Evolutionary conservation across 2,113 vertebrate genomes (phyloP).

Genomic region (Varanus salvator): DNA sequence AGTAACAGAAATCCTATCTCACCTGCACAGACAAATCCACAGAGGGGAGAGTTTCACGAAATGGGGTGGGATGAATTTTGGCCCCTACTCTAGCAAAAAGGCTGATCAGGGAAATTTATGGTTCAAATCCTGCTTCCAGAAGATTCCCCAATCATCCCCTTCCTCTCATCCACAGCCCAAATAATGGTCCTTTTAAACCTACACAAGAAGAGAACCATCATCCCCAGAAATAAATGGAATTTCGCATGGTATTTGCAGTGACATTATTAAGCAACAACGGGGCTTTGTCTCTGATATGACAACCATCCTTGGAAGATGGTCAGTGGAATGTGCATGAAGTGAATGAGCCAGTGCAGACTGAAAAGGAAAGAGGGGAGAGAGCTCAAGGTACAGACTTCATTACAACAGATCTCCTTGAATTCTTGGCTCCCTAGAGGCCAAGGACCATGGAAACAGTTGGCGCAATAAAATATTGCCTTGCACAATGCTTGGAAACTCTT

Average conservation of each 20-base stretch:
- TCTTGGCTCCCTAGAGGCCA: background rate
- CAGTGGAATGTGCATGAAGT: background rate
- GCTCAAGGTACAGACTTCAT: background rate
- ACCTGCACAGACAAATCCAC: too few species aligned
- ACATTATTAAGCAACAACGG: background rate
- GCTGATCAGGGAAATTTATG: background rate
- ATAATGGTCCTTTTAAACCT: background rate
- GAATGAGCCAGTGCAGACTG: background rate
- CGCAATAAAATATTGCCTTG: background rate
- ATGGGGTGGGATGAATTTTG: too few species aligned
- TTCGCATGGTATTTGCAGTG: background rate
- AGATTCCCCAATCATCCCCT: background rate
- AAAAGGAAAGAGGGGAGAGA: background rate
- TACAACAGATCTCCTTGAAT: background rate
- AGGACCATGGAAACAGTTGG: background rate
- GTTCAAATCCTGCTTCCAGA: background rate
- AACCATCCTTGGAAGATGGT: background rate
- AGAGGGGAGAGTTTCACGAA: too few species aligned
- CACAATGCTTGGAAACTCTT: background rate
- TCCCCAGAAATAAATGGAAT: background rate
- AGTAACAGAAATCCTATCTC: too few species aligned
- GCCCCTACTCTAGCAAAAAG: too few species aligned
- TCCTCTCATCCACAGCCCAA: background rate
- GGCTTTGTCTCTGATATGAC: background rate
- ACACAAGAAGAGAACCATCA: too few species aligned